Conservation (phyloP, 92 coral and sea anemone species). For the Palythoa grandis region DNA sequence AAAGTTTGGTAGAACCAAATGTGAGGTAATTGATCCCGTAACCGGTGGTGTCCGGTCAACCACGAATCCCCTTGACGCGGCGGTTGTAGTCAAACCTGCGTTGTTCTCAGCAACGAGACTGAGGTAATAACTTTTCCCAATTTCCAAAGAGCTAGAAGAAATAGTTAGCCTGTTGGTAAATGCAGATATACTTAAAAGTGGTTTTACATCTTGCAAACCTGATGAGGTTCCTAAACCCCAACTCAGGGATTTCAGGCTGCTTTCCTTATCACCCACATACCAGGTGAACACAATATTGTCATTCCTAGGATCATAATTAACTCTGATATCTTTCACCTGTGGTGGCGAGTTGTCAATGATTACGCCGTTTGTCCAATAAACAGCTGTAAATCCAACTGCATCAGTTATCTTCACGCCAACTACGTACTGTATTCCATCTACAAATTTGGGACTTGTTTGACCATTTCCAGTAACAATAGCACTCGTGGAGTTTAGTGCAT, state of each 20-base stretch:
- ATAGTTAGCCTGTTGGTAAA: constrained; percentile 37
- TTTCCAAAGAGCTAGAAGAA: constrained; percentile 53
- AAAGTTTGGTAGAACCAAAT: constrained; percentile 73
- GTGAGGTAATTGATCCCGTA: constrained; percentile 70
- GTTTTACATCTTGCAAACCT: constrained; percentile 58
- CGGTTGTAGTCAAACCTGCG: constrained; percentile 69
- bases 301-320: constrained; percentile 63
- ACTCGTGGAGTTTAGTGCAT: constrained; percentile 57
- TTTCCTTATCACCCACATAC: constrained; percentile 71
- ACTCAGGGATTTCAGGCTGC: constrained; percentile 65
- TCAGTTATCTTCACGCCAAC: constrained; percentile 79
- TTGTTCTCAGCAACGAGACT: constrained; percentile 66
- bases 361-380: constrained; percentile 91
- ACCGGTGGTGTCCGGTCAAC: constrained; percentile 86
- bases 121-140: constrained; percentile 81
- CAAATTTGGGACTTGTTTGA: constrained; percentile 40
- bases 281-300: constrained; percentile 64
- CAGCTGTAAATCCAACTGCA: constrained; percentile 62
- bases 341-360: constrained; percentile 88
- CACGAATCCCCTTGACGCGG: constrained; percentile 82
- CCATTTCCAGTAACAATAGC: constrained; percentile 80
- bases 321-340: constrained; percentile 60
- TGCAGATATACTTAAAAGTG: constrained; percentile 51
- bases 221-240: constrained; percentile 89
- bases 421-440: constrained; percentile 71